These are phyloP conservation scores for Anhinga anhinga DNA, from an alignment of 2,113 vertebrate genomes.

Conservation along the genomic window DNA sequence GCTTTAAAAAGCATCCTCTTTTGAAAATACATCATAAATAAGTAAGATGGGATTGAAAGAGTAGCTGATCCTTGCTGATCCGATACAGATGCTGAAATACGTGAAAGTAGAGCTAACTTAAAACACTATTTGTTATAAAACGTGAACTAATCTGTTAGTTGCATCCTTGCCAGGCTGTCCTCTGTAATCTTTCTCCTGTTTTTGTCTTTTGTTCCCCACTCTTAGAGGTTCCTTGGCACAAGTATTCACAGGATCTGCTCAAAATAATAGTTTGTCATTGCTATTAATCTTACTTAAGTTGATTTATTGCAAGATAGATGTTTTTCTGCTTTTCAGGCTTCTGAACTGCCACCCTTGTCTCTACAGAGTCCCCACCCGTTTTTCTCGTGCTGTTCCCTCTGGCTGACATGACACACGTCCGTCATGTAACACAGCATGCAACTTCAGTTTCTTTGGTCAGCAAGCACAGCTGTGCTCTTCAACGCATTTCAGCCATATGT, in stretches of 20 bases:
- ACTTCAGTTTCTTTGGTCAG: background rate
- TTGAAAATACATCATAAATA: conserved; percentile 34
- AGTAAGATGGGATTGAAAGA: conserved; percentile 44
- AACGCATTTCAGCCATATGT: background rate
- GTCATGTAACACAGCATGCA: background rate
- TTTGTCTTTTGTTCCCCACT: background rate
- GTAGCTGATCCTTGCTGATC: conserved; percentile 27
- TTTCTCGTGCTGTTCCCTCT: background rate
- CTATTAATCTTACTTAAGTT: background rate
- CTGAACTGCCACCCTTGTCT: background rate
- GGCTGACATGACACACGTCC: background rate
- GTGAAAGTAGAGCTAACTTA: conserved; percentile 23
- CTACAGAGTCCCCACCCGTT: background rate
- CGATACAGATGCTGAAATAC: conserved; percentile 19
- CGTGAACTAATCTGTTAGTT: background rate
- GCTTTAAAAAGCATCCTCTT: conserved; percentile 35
- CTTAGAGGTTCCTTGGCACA: background rate
- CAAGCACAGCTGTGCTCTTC: background rate
- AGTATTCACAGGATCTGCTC: background rate
- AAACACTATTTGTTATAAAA: conserved; percentile 37
- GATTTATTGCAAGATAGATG: background rate
- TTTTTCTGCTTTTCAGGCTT: background rate
- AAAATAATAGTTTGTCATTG: background rate
- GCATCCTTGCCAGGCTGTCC: background rate
- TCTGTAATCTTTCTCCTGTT: background rate